Percentiles rank a stretch among this genome's conserved stretches.
These are phyloP conservation scores for Cryptophagus acutangulus DNA, from an alignment of 2,888 invertebrate genomes.

Conservation along the genomic window DNA sequence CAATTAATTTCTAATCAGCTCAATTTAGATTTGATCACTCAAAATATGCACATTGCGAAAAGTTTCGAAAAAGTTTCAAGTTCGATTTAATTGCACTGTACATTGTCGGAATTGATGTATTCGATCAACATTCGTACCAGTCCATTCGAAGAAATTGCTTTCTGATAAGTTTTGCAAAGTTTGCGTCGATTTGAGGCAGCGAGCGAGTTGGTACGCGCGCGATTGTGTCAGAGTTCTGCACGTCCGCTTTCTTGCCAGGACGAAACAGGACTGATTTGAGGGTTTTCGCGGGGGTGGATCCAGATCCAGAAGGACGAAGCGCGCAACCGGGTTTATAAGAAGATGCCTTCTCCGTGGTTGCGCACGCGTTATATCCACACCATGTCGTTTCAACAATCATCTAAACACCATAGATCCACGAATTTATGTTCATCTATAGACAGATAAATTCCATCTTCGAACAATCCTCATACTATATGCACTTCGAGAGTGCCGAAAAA, in stretches of 20 bases:
- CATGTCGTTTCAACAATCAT: constrained; percentile 28
- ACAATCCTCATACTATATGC: too few relatives aligned
- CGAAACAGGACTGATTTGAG: constrained; percentile 38
- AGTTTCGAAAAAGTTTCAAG: constrained; percentile 2
- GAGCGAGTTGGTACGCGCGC: constrained; percentile 17
- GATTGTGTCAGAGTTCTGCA: constrained; percentile 19
- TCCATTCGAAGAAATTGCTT: neutral
- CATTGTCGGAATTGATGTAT: neutral
- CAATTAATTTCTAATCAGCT: neutral
- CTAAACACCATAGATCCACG: too few relatives aligned
- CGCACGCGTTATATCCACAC: constrained; percentile 32
- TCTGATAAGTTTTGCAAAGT: neutral
- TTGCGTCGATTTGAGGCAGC: neutral
- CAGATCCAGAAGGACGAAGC: constrained; percentile 42
- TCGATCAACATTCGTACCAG: neutral
- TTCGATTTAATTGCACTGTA: neutral
- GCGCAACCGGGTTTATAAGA: constrained; percentile 48
- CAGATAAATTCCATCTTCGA: too few relatives aligned
- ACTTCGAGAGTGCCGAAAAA: too few relatives aligned
- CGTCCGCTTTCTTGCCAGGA: constrained; percentile 28
- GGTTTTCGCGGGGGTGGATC: constrained; percentile 40
- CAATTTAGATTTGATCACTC: neutral
- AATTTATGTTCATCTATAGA: too few relatives aligned
- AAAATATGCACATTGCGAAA: neutral
- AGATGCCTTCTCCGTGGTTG: constrained; percentile 39